Base-by-base conservation (phyloP, 2,797 vertebrate species). In the Lateolabrax maculatus region DNA sequence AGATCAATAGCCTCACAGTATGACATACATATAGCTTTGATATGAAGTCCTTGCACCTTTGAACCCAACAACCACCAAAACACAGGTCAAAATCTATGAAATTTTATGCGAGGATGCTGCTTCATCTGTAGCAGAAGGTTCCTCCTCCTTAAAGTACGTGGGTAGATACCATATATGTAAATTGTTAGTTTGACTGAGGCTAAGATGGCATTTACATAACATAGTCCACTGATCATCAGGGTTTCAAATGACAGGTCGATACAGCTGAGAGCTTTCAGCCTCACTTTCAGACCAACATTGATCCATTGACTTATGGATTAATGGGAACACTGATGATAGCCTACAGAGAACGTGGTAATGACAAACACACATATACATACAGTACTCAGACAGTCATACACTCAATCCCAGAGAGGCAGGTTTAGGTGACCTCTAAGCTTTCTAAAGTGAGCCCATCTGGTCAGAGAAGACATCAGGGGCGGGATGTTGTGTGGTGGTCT, bases 201-300 rank as follows among this genome's bases (percentile, higher is more conserved):
- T 63, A 75, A 83, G 81, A 80, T 88, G 85, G 68, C 52, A 76
- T 90, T 90, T 89, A 83, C 90, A 90, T 91, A 81, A n/a, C n/a
- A 83, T 90, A 90, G 83, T 90, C 88, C 84, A 74, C 85, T 77
- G 88, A 92, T 92, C 86, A 84, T 90, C 80, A 69, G 81, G 87
- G 90, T 93, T 90, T 93, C 67, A 91, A 90, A 88, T 92, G 92
- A 93, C 92, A 91, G 86, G 82, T 94, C 92, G 84, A 93, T 94
- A 92, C 12, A 73, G 85, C 90, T 90, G 89, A 93, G 88, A 93
- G 91, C 90, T 93, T 84, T 92, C 87, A 88, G 88, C 84, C 86
- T 88, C 73, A 63, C 83, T 87, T 64, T 44, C 71, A 81, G 80
- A 71, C 77, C 58, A 63, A 41, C 78, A 91, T 91, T 86, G 93